Evolutionary conservation across 2,888 invertebrate species (phyloP).

Genomic region (Unio delphinus): DNA sequence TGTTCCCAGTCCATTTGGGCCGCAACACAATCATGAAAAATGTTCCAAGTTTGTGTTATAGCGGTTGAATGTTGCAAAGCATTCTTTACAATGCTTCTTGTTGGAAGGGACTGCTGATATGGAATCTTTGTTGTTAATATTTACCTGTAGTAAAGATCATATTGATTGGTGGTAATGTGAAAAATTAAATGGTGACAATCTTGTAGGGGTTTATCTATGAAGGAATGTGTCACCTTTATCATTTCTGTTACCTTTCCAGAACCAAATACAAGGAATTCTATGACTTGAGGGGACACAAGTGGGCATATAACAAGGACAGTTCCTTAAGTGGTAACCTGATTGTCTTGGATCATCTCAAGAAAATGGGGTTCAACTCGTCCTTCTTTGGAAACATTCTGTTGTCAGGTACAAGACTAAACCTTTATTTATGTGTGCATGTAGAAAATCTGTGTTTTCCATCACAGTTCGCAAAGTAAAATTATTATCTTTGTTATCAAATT

Average conservation of each 20-base stretch:
- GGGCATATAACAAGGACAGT: slow-evolving; percentile 48
- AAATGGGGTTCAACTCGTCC: slow-evolving; percentile 50
- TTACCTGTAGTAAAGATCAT: too few relatives aligned
- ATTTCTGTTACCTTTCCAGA: slow-evolving; percentile 32
- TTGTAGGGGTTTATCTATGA: too few relatives aligned
- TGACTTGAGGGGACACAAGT: slow-evolving; percentile 54
- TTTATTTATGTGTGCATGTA: neutral
- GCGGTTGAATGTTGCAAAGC: too few relatives aligned
- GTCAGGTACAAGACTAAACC: slow-evolving; percentile 44
- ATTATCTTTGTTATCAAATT: neutral
- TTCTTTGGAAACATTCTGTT: slow-evolving; percentile 55
- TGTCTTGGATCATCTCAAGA: slow-evolving; percentile 53
- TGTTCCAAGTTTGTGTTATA: too few relatives aligned
- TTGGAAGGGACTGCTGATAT: too few relatives aligned
- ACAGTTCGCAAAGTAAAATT: neutral
- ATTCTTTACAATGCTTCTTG: too few relatives aligned
- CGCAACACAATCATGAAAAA: too few relatives aligned
- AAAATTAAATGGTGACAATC: too few relatives aligned
- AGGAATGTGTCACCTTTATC: too few relatives aligned
- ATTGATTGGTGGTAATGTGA: too few relatives aligned
- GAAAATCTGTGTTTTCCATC: neutral
- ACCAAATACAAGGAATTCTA: slow-evolving; percentile 48
- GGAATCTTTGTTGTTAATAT: too few relatives aligned
- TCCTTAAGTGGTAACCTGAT: slow-evolving; percentile 53
- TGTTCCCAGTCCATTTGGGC: too few relatives aligned